Conservation (phyloP, 2,113 vertebrate genomes). For the Pheucticus melanocephalus region DNA sequence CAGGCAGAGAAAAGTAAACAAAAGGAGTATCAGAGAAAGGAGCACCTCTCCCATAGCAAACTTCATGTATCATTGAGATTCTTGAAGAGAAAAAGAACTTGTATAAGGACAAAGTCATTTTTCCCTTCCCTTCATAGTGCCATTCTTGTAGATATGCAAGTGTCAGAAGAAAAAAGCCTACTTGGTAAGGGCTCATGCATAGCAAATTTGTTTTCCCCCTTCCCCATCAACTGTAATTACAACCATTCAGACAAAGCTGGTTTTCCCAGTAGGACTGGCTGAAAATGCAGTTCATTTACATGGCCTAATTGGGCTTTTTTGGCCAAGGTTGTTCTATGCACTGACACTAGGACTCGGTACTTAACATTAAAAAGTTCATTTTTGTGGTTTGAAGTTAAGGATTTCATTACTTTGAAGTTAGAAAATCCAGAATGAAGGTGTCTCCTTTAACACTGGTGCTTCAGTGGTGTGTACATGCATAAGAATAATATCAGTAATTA, state of each 20-base stretch:
- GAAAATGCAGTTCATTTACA: constrained; percentile 55
- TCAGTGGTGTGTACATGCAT: not conserved
- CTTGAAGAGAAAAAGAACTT: not conserved
- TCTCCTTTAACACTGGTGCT: constrained; percentile 26
- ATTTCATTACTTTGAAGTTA: constrained; percentile 56
- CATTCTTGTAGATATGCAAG: constrained; percentile 6
- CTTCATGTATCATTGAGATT: not conserved
- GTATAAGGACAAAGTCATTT: not conserved
- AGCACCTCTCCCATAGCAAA: not conserved
- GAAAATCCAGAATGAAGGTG: constrained; percentile 25
- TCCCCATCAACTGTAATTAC: constrained; percentile 62
- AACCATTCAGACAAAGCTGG: constrained; percentile 60
- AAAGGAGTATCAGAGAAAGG: constrained; percentile 2
- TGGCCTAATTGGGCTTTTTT: constrained; percentile 64
- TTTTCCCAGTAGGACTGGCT: constrained; percentile 64
- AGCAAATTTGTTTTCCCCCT: constrained; percentile 48
- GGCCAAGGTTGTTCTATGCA: constrained; percentile 41
- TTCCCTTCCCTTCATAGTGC: not conserved
- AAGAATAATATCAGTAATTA: constrained; percentile 30
- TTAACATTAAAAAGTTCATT: constrained; percentile 52
- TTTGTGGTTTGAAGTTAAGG: constrained; percentile 44
- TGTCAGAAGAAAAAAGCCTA: constrained; percentile 7
- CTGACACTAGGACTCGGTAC: constrained; percentile 27
- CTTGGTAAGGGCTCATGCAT: constrained; percentile 55
- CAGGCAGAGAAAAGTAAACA: not conserved